phyloP scores from a whole-genome alignment of 2,888 invertebrate genomes.

The Tinea trinotella region DNA sequence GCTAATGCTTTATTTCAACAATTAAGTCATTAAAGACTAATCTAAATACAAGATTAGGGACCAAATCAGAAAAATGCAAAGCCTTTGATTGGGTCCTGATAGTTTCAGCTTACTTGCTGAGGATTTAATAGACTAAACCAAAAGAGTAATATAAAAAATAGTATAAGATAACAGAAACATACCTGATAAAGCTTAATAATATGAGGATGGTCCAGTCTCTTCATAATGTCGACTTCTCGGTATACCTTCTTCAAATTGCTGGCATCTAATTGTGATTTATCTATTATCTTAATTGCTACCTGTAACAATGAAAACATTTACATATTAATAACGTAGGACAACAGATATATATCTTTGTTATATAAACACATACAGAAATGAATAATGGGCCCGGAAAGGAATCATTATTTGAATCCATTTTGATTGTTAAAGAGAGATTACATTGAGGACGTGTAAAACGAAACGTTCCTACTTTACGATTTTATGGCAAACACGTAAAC shows the following conservation, averaged over 20 bases:
- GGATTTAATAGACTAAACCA: no score
- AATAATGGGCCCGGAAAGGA: neutral
- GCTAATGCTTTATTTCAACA: no score
- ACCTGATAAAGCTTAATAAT: conserved; percentile 98
- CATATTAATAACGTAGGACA: neutral
- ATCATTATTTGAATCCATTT: neutral
- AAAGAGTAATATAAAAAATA: no score
- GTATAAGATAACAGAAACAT: conserved; percentile 28
- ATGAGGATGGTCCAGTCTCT: conserved; percentile 96
- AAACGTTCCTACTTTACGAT: no score
- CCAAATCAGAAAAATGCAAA: no score
- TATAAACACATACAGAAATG: neutral
- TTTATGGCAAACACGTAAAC: no score
- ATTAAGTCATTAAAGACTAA: no score
- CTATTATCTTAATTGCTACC: conserved; percentile 97
- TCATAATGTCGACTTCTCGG: conserved; percentile 98
- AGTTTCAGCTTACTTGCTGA: no score
- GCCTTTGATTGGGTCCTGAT: no score
- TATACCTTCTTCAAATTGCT: conserved; percentile 95
- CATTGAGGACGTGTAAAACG: no score
- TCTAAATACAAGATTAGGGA: no score
- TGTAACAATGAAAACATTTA: conserved; percentile 60
- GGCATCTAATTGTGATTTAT: conserved; percentile 92
- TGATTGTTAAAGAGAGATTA: no score
- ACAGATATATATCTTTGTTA: neutral